Conservation (phyloP, 2,888 invertebrate species). For the Tiliacea aurago region DNA sequence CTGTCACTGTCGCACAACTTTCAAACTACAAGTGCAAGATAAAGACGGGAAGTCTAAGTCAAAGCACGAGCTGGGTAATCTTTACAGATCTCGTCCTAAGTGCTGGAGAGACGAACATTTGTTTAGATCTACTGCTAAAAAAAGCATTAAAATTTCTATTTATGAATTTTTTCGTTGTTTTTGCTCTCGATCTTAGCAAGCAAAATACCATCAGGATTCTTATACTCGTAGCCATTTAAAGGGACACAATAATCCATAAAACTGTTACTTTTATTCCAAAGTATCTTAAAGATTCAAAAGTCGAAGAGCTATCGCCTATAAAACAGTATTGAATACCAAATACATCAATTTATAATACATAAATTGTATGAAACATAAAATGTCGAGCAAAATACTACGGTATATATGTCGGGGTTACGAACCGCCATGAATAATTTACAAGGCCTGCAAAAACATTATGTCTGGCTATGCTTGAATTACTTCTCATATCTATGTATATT, state of each 20-base stretch:
- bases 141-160: not conserved
- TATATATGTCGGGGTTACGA: slow-evolving; percentile 38
- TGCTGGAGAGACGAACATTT: not conserved
- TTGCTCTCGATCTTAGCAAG: not conserved
- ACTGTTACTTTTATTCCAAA: not conserved
- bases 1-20: too few relatives aligned
- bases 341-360: slow-evolving; percentile 59
- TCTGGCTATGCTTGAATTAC: slow-evolving; percentile 48
- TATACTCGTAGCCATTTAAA: not conserved
- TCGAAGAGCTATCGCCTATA: slow-evolving; percentile 40
- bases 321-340: slow-evolving; percentile 47
- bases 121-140: not conserved
- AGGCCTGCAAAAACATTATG: slow-evolving; percentile 53
- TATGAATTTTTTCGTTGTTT: not conserved
- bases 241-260: not conserved
- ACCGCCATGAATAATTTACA: slow-evolving; percentile 61
- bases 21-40: too few relatives aligned
- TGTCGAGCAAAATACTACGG: slow-evolving; percentile 39
- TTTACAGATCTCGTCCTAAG: too few relatives aligned
- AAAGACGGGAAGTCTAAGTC: too few relatives aligned
- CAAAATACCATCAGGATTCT: not conserved
- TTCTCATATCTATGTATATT: slow-evolving; percentile 35
- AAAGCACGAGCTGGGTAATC: too few relatives aligned
- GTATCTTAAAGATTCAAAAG: slow-evolving; percentile 29
- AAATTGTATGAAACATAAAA: slow-evolving; percentile 59